A percentile compares a stretch with the other conserved stretches of the same genome.
Evolutionary conservation across 2,888 invertebrate genomes (phyloP).

Genomic region (Desoria tigrina): DNA sequence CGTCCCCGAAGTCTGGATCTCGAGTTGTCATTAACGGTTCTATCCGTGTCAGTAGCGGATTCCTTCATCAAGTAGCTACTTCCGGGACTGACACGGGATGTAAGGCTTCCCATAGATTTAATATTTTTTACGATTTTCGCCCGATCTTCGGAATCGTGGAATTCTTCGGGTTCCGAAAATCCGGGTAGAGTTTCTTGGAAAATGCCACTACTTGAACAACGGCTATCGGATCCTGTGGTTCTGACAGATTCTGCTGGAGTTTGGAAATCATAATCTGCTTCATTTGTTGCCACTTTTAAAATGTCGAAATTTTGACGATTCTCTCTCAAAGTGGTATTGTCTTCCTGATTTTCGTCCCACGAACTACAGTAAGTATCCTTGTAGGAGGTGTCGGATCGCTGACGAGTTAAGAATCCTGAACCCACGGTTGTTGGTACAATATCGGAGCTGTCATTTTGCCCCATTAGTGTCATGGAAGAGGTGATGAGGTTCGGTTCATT

Average conservation of each 20-base stretch:
- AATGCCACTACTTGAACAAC: too few species aligned
- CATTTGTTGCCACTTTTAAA: not conserved
- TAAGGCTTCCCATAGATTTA: not conserved
- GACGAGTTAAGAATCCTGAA: not conserved
- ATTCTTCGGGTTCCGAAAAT: too few species aligned
- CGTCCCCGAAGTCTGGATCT: not conserved
- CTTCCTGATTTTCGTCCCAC: too few species aligned
- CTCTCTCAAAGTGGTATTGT: too few species aligned
- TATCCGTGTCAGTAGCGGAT: not conserved
- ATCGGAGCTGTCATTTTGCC: not conserved
- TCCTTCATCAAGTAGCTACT: slow-evolving; percentile 1
- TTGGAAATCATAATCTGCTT: not conserved
- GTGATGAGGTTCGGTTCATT: slow-evolving; percentile 6
- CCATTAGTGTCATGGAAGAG: not conserved
- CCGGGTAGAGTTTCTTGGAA: too few species aligned
- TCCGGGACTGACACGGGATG: slow-evolving; percentile 6
- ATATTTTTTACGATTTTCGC: too few species aligned
- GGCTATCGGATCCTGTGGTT: too few species aligned
- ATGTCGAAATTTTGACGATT: too few species aligned
- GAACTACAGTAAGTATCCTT: not conserved
- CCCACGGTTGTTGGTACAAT: not conserved
- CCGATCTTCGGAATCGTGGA: too few species aligned
- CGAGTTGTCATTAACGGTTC: not conserved
- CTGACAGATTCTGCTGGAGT: too few species aligned
- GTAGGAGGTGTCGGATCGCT: not conserved